Conservation (phyloP, 2,888 invertebrate species). For the Agrochola lota region DNA sequence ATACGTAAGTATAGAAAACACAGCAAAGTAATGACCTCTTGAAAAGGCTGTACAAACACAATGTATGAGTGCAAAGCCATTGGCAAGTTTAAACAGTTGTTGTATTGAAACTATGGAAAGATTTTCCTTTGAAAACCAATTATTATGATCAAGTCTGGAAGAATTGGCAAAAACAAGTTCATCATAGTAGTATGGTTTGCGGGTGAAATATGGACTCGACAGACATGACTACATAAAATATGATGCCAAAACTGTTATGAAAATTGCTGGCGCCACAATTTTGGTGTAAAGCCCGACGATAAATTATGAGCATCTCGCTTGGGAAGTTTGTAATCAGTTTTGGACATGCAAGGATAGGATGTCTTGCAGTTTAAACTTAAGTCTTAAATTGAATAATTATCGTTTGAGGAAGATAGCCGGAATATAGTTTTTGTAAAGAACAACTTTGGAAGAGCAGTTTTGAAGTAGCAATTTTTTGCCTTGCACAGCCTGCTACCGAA, state of each 20-base stretch:
- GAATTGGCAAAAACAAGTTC: slow-evolving; percentile 26
- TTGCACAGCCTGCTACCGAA: not conserved
- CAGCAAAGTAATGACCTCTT: slow-evolving; percentile 15
- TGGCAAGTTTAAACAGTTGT: slow-evolving; percentile 44
- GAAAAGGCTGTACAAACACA: slow-evolving; percentile 33
- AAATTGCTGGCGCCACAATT: slow-evolving; percentile 21
- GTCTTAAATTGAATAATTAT: slow-evolving; percentile 1
- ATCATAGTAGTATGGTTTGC: not conserved
- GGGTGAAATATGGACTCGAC: slow-evolving; percentile 1
- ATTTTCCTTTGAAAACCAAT: slow-evolving; percentile 20
- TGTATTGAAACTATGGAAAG: slow-evolving; percentile 15
- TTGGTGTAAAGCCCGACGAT: slow-evolving; percentile 12
- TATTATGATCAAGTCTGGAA: not conserved
- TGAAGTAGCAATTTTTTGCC: not conserved
- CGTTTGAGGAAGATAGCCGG: not conserved
- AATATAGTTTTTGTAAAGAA: not conserved
- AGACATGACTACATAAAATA: slow-evolving; percentile 17
- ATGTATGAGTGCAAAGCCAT: slow-evolving; percentile 11
- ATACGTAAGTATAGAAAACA: not conserved
- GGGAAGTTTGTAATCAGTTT: slow-evolving; percentile 42
- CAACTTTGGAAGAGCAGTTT: not conserved
- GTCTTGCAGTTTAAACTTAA: slow-evolving; percentile 6
- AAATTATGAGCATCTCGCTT: slow-evolving; percentile 39
- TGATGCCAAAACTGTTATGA: slow-evolving; percentile 18
- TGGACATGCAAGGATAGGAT: slow-evolving; percentile 19